These are phyloP conservation scores for Pipistrellus pygmaeus DNA, from an alignment of 2,797 vertebrate genomes.

Conservation along the genomic window DNA sequence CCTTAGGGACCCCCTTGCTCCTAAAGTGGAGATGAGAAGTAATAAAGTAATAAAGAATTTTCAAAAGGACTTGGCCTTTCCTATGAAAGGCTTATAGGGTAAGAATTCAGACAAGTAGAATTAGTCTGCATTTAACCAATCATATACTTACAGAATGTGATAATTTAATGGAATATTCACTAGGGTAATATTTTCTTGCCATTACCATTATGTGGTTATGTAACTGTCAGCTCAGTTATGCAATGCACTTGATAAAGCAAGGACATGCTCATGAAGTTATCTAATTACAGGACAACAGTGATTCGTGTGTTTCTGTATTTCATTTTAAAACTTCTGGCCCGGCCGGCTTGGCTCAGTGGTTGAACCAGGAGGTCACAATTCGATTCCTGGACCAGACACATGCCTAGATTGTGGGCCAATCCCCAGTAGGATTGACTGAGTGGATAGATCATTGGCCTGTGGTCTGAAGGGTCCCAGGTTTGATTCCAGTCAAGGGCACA, in stretches of 20 bases:
- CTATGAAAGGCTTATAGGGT: neutral
- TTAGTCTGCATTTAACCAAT: neutral
- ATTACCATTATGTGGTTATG: neutral
- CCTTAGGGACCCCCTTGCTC: rapidly evolving
- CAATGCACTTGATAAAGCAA: neutral
- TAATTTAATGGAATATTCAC: neutral
- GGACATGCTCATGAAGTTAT: neutral
- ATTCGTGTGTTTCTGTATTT: neutral
- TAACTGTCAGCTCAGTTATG: neutral
- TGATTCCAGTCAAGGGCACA: no score
- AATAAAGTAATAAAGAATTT: neutral
- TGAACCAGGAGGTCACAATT: no score
- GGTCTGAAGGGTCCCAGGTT: no score
- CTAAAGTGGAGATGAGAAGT: neutral
- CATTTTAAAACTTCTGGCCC: neutral
- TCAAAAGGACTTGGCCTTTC: neutral
- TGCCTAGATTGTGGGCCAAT: no score
- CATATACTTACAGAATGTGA: neutral
- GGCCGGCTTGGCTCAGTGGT: no score
- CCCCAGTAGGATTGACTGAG: no score
- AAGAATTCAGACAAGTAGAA: neutral
- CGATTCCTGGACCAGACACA: no score
- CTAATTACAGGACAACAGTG: neutral
- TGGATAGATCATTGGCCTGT: no score
- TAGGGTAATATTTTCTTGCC: neutral